Percentiles rank a stretch among this genome's conserved stretches.
Evolutionary conservation across 2,888 invertebrate species (phyloP).

Genomic region (Lepetodrilus schrolli): DNA sequence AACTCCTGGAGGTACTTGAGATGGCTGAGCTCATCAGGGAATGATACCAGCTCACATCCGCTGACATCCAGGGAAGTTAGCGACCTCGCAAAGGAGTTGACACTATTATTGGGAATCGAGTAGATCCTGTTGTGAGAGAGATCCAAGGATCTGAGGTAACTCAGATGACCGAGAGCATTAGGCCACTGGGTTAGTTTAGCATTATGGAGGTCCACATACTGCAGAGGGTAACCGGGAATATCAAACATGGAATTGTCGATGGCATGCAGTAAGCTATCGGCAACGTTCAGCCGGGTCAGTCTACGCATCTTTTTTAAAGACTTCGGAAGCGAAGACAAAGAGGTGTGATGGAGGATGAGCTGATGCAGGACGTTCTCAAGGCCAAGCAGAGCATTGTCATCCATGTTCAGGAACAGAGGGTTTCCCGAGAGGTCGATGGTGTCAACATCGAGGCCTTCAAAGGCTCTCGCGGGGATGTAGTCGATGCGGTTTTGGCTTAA

Average conservation of each 20-base stretch:
- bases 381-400: conserved; percentile 20
- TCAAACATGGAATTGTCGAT: background rate
- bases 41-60: conserved; percentile 11
- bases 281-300: background rate
- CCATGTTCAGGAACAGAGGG: conserved; percentile 19
- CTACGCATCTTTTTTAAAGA: conserved; percentile 14
- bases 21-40: background rate
- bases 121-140: conserved; percentile 3
- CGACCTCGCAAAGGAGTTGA: background rate
- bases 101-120: conserved; percentile 5
- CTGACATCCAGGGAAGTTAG: conserved; percentile 4
- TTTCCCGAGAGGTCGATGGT: conserved; percentile 21
- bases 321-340: background rate
- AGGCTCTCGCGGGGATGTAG: conserved; percentile 9
- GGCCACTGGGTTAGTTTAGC: conserved; percentile 31
- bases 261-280: background rate
- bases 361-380: conserved; percentile 17
- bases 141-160: conserved; percentile 1
- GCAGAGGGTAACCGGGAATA: background rate
- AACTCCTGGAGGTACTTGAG: conserved; percentile 16
- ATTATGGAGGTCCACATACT: conserved; percentile 1
- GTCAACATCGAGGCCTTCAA: conserved; percentile 4
- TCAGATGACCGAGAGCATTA: conserved; percentile 3
- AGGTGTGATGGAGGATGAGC: conserved; percentile 7
- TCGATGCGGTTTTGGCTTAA: conserved; percentile 21